Evolutionary conservation across 2,797 vertebrate genomes (phyloP), one percentile per base, ranked within the genome.

Genomic region (Trematomus bernacchii): DNA sequence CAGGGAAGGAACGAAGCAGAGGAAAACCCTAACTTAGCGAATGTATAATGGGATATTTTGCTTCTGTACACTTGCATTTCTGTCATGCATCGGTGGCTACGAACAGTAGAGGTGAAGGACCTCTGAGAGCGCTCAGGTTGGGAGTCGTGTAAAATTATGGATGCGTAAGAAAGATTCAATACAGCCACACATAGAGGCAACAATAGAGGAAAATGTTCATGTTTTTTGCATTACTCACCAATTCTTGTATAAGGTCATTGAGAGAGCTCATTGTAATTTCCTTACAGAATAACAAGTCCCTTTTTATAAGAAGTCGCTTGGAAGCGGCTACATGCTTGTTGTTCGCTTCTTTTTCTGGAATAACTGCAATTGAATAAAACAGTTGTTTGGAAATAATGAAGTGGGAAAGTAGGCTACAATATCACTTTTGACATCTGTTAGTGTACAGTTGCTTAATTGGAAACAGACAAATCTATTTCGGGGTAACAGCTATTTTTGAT

Each of bases 91-190:
- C 65, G 30, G 13, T 65, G 21, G 37, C n/a, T 15, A n/a, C 52
- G 66, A 70, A 19, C 58, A 37, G 44, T 44, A 12, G 55, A 51
- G 61, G 72, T 63, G 51, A 0, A 30, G 30, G 58, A 21, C 42
- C 37, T 63, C 43, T 64, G 43, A 59, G 33, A 37, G 6, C 33
- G 8, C 33, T 37, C 33, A 37, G 33, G 74, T 64, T 52, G 55
- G 60, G 19, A 27, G 43, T n/a, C 10, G 23, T 11, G 23, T 58
- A 12, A 58, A 60, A 66, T 30, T 65, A 52, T 37, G 16, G 14
- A 44, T 42, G 21, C 50, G 40, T 37, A 37, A 37, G 8, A 37
- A 21, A 19, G 46, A 27, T 57, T 66, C 79, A 43, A 79, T 85
- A 57, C 72, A 75, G 69, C 40, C 40, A 14, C 51, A 52, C 52